A percentile compares a stretch with the other conserved stretches of the same genome.
phyloP scores from a whole-genome alignment of 1,140 invertebrate species.

The Drosophila pachea region DNA sequence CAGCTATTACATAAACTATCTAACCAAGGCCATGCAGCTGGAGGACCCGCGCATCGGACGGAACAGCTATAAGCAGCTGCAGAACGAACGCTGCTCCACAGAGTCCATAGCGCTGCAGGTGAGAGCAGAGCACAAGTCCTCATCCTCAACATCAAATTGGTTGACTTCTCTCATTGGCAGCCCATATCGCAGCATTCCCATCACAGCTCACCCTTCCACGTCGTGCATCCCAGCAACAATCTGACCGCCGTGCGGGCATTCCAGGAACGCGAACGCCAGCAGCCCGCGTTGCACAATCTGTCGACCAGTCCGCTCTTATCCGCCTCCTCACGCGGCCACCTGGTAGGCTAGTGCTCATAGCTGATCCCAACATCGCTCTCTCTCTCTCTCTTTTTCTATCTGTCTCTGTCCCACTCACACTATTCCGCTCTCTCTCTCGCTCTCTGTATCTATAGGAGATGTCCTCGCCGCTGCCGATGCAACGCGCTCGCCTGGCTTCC shows the following conservation, averaged over 20 bases:
- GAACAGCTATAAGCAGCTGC: constrained; percentile 81
- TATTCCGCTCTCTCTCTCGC: too few relatives aligned
- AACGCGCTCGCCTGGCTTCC: constrained; percentile 77
- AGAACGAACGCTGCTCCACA: constrained; percentile 79
- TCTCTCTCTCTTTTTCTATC: not conserved
- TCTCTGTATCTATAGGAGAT: constrained; percentile 53
- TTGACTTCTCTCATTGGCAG: constrained; percentile 34
- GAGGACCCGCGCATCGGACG: constrained; percentile 81
- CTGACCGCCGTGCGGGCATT: constrained; percentile 75
- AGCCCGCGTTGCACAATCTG: constrained; percentile 68
- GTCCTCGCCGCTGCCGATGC: constrained; percentile 78
- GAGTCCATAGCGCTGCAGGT: constrained; percentile 82
- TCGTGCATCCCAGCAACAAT: constrained; percentile 77
- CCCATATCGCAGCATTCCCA: constrained; percentile 54
- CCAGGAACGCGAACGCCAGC: constrained; percentile 63
- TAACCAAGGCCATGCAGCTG: constrained; percentile 85
- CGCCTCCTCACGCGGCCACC: constrained; percentile 64
- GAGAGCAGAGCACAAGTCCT: not conserved
- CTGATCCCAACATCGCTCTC: not conserved
- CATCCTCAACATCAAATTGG: not conserved
- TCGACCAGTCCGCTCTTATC: constrained; percentile 76
- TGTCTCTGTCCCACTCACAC: not conserved
- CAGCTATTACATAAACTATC: constrained; percentile 89
- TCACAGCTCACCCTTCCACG: constrained; percentile 77
- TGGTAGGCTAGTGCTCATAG: constrained; percentile 46